Evolutionary conservation across 2,888 invertebrate genomes (phyloP).

Genomic region (Ephialtes manifestator): DNA sequence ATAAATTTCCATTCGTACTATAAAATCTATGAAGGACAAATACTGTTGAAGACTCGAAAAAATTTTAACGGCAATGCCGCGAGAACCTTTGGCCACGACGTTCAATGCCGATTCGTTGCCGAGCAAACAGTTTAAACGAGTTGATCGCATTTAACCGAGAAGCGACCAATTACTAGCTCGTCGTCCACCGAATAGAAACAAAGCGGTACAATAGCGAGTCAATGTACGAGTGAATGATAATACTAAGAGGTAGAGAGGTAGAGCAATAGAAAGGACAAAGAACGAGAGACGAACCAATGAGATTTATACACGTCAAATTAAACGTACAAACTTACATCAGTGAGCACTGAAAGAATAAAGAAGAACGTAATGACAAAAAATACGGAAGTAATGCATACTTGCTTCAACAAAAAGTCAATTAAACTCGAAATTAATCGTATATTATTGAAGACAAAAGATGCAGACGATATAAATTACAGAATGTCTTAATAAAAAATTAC

Average conservation of each 20-base stretch:
- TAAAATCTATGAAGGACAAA: neutral
- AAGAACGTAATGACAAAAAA: neutral
- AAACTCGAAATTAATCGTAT: neutral
- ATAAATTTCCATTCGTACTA: neutral
- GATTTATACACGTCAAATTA: conserved; percentile 8
- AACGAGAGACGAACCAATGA: conserved; percentile 39
- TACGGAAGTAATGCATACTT: neutral
- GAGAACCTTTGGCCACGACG: neutral
- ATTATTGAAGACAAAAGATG: neutral
- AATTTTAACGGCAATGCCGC: conserved; percentile 2
- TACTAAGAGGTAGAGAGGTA: neutral
- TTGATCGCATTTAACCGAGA: conserved; percentile 2
- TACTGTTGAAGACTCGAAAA: neutral
- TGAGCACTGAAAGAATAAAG: neutral
- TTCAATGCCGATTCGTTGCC: conserved; percentile 21
- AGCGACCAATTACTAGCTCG: conserved; percentile 2
- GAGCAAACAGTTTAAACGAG: conserved; percentile 4
- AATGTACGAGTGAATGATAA: conserved; percentile 1
- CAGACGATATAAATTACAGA: neutral
- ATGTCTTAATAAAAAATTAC: neutral
- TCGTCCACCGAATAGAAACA: neutral
- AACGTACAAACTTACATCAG: neutral
- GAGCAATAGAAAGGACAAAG: conserved; percentile 24
- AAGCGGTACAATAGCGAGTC: conserved; percentile 4
- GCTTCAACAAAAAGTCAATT: neutral